Evolutionary conservation across 2,888 invertebrate species (phyloP), one percentile per base, ranked within the genome.

Genomic region (Callyntrura sp.): DNA sequence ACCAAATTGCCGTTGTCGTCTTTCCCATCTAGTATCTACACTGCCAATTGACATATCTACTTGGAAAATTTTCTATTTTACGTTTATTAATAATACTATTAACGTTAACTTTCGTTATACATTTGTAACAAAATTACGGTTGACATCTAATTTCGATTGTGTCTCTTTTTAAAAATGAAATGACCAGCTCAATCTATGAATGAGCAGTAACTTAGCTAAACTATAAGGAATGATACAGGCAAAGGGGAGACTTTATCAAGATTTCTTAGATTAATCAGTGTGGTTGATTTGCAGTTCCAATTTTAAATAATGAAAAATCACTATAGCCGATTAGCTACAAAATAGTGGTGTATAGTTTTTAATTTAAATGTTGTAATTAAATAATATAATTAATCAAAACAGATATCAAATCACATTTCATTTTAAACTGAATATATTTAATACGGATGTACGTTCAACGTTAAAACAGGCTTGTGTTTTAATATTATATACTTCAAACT

Each of bases 91-190:
- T 62, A 62, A 14, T 62, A 11, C n/a, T 68, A 35, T 35, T n/a
- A 6, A 35, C 6, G 35, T 35, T 35, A 35, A 35, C 35, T 35
- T 35, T 35, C 35, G 6, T 35, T 35, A 35, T 35, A 25, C n/a
- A 17, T 2, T 60, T 57, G 17, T 65, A 65, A 70, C 60, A 60
- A 68, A 68, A 43, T 78, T 51, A n/a, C 5, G 23, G n/a, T 83
- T 83, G 82, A 83, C 65, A 83, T 68, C 14, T 65, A 60, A 45
- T 81, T 17, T 48, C 82, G 82, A 28, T 48, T 48, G 82, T 83
- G 82, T 68, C 48, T 35, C 20, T 35, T 43, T 35, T 35, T 60
- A 65, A 68, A 68, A 20, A 76, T 76, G 12, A n/a, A n/a, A n/a
- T 5, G 68, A 48, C 3, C 5, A n/a, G 28, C 12, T 78, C 25